Evolutionary conservation across 1,140 invertebrate genomes (phyloP).

Genomic region (Platorchestia sp.): DNA sequence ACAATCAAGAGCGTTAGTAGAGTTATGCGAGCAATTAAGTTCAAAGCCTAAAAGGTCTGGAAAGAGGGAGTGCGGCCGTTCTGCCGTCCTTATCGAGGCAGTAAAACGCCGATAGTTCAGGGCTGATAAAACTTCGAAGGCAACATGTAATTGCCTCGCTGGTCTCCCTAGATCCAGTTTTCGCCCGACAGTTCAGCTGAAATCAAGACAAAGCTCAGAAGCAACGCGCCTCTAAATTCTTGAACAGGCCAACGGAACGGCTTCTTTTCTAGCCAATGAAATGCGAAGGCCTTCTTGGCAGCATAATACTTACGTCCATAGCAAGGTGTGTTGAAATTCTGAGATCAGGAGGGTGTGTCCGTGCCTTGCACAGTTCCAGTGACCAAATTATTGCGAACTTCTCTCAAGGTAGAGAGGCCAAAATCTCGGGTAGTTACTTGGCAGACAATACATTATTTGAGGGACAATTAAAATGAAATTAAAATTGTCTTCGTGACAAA

Average conservation of each 20-base stretch:
- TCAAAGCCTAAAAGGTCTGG: not conserved
- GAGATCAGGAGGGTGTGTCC: not conserved
- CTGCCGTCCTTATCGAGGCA: not conserved
- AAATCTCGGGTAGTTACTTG: too few species aligned
- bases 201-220: not conserved
- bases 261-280: not conserved
- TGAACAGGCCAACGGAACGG: not conserved
- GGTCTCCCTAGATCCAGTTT: not conserved
- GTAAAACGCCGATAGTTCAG: not conserved
- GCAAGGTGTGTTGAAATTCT: not conserved
- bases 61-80: not conserved
- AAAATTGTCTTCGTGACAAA: too few species aligned
- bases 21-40: not conserved
- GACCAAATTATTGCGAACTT: too few species aligned
- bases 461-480: too few species aligned
- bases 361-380: too few species aligned
- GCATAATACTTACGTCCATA: not conserved
- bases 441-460: too few species aligned
- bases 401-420: too few species aligned
- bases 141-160: not conserved
- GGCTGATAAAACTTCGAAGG: not conserved
- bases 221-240: not conserved
- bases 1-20: not conserved
- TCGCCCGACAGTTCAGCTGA: not conserved
- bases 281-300: not conserved